A percentile compares a stretch with the other conserved stretches of the same genome.
Conservation (phyloP, 2,797 vertebrate genomes). For the Cottoperca gobio region DNA sequence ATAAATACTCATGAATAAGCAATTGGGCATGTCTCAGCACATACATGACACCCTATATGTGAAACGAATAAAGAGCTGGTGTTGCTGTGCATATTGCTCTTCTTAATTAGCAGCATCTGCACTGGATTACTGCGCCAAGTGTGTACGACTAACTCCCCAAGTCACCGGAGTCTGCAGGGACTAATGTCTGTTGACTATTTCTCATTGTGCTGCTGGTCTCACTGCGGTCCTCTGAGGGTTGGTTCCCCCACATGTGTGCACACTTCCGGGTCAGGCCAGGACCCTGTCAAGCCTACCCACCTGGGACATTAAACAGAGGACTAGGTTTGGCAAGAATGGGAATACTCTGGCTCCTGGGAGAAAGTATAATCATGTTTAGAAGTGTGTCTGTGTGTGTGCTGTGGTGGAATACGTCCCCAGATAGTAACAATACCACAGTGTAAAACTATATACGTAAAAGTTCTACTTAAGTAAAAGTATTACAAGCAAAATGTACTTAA, state of each 20-base stretch:
- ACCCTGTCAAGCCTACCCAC: constrained; percentile 25
- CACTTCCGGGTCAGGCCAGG: constrained; percentile 25
- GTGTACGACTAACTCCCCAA: constrained; percentile 31
- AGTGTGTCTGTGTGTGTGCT: neutral
- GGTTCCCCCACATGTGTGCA: constrained; percentile 1
- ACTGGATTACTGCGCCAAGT: constrained; percentile 7
- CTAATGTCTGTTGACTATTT: constrained; percentile 36
- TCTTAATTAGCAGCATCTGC: constrained; percentile 52
- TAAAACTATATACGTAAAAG: too few species aligned
- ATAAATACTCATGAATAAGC: constrained; percentile 41
- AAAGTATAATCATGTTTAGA: neutral
- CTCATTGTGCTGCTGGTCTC: constrained; percentile 26
- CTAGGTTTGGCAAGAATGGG: constrained; percentile 15
- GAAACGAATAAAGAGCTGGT: constrained; percentile 36
- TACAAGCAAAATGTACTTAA: too few species aligned
- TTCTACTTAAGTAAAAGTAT: too few species aligned
- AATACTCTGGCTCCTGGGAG: neutral
- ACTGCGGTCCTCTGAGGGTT: constrained; percentile 19
- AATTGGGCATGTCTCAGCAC: constrained; percentile 27
- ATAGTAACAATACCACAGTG: too few species aligned
- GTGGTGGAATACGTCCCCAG: too few species aligned
- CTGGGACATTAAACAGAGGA: constrained; percentile 31
- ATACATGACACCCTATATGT: constrained; percentile 19
- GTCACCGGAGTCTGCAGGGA: constrained; percentile 35
- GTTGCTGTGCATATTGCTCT: constrained; percentile 35